Conservation (phyloP, 2,113 vertebrate genomes). For the Dermatemys mawii region DNA sequence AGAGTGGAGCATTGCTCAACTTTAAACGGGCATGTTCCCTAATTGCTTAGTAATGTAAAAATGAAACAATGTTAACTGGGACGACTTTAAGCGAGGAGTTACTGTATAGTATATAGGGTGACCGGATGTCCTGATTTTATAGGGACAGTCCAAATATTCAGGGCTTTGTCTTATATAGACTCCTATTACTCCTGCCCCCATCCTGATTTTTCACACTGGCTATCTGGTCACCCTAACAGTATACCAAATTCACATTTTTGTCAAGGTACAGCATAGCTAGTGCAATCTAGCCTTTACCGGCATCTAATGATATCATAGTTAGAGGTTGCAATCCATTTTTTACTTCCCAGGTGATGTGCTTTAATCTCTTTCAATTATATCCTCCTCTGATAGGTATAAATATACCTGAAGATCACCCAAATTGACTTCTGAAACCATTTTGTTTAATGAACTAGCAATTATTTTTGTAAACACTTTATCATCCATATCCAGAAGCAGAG, state of each 20-base stretch:
- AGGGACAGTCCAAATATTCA: too few species aligned
- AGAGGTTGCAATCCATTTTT: neutral
- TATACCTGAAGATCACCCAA: neutral
- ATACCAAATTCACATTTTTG: neutral
- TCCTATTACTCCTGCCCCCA: too few species aligned
- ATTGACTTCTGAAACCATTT: neutral
- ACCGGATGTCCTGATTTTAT: too few species aligned
- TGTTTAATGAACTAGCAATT: neutral
- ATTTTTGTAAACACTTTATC: neutral
- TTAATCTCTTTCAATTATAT: neutral
- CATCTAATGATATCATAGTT: neutral
- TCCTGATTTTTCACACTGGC: too few species aligned
- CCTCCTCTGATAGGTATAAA: neutral
- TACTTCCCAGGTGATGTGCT: neutral
- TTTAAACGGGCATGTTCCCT: too few species aligned
- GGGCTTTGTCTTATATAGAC: too few species aligned
- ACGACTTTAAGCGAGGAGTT: too few species aligned
- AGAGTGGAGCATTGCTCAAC: too few species aligned
- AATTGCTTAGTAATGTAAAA: too few species aligned
- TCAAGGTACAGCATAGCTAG: neutral
- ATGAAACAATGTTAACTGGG: too few species aligned
- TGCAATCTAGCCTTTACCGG: accelerated
- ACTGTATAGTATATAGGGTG: neutral
- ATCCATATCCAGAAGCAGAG: neutral
- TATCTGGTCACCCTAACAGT: too few species aligned